Evolutionary conservation across 1,140 invertebrate species (phyloP).

Genomic region (Drosophila dunni): DNA sequence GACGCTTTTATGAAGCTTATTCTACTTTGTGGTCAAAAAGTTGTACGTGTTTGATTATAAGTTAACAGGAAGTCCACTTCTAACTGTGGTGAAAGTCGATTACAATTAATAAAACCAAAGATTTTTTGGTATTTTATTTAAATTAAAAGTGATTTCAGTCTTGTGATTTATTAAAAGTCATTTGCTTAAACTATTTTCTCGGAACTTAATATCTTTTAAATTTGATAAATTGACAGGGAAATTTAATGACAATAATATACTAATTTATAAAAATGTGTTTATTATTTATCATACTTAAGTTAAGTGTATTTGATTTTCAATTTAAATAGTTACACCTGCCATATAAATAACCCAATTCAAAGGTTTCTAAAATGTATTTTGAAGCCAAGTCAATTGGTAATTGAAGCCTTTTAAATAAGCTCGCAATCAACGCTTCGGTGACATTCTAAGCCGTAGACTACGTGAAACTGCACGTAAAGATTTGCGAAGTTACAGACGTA

Average conservation of each 20-base stretch:
- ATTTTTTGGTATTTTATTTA: background rate
- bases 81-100: constrained; percentile 7
- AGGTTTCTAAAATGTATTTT: background rate
- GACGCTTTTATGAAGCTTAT: background rate
- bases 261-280: no score
- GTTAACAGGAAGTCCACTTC: constrained; percentile 14
- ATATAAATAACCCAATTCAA: background rate
- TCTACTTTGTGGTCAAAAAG: constrained; percentile 26
- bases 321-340: no score
- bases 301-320: no score
- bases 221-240: no score
- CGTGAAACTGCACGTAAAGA: constrained; percentile 30
- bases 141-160: no score
- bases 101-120: background rate
- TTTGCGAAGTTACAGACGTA: constrained; percentile 7
- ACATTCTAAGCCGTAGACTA: constrained; percentile 10
- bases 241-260: no score
- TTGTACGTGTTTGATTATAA: constrained; percentile 3
- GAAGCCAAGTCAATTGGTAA: constrained; percentile 4
- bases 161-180: no score
- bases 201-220: no score
- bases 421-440: background rate
- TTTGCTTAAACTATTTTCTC: no score
- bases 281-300: no score
- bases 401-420: constrained; percentile 12